Evolutionary conservation across 1,140 invertebrate species (phyloP).

Genomic region (Bicyclus anynana): DNA sequence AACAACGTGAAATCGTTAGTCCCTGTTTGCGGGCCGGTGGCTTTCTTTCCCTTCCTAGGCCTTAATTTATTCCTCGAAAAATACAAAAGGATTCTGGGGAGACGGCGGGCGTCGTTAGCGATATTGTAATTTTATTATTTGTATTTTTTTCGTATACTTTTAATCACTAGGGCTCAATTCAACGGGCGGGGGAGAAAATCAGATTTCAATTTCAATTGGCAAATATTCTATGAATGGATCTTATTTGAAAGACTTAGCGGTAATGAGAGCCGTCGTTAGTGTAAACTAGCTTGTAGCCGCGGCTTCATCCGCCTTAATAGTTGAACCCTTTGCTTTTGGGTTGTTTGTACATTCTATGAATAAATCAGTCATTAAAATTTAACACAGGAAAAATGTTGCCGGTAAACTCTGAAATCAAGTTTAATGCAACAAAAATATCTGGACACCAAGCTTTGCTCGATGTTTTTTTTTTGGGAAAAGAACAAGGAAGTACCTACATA

Average conservation of each 20-base stretch:
- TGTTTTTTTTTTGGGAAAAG: too few species aligned
- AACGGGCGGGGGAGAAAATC: slow-evolving; percentile 62
- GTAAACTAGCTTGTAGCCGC: slow-evolving; percentile 57
- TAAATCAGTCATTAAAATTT: too few species aligned
- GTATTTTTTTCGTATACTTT: slow-evolving; percentile 75
- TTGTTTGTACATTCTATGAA: too few species aligned
- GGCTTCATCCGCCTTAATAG: background rate
- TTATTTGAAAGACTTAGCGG: slow-evolving; percentile 63
- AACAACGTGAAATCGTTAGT: slow-evolving; percentile 63
- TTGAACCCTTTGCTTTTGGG: too few species aligned
- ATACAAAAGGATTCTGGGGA: slow-evolving; percentile 74
- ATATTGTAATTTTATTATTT: slow-evolving; percentile 78
- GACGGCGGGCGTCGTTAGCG: slow-evolving; percentile 63
- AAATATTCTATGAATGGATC: slow-evolving; percentile 62
- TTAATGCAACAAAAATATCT: too few species aligned
- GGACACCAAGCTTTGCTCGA: too few species aligned
- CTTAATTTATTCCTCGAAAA: slow-evolving; percentile 72
- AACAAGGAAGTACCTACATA: too few species aligned
- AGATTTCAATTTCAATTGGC: slow-evolving; percentile 76
- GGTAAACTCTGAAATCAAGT: too few species aligned
- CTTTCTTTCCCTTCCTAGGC: slow-evolving; percentile 57
- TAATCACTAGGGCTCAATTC: slow-evolving; percentile 59
- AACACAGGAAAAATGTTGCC: too few species aligned
- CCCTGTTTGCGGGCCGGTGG: slow-evolving; percentile 53
- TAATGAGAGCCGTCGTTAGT: slow-evolving; percentile 64